Conservation (phyloP, 2,888 invertebrate species). For the Elaeidobius kamerunicus region DNA sequence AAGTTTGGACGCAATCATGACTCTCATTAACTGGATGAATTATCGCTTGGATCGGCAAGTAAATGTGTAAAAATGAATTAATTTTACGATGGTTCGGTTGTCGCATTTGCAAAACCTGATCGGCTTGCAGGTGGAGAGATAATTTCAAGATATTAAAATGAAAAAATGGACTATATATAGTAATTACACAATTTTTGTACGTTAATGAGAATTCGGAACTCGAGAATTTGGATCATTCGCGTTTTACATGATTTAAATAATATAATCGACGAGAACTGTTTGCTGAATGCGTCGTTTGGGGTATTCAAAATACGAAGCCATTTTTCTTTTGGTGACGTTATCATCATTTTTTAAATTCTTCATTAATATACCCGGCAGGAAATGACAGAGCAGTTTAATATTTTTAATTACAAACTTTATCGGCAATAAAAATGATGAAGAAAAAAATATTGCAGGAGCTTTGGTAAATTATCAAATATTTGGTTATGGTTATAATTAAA, state of each 20-base stretch:
- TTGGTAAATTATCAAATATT: too few relatives aligned
- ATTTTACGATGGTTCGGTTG: slow-evolving; percentile 21
- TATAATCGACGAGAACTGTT: background rate
- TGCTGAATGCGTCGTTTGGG: too few relatives aligned
- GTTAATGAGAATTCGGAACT: slow-evolving; percentile 21
- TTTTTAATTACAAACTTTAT: too few relatives aligned
- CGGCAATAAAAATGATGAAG: too few relatives aligned
- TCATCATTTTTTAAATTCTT: too few relatives aligned
- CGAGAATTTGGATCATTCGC: slow-evolving; percentile 12
- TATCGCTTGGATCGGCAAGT: slow-evolving; percentile 19
- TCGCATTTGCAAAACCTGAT: slow-evolving; percentile 26
- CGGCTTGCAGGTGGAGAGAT: slow-evolving; percentile 23
- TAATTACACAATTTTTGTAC: slow-evolving; percentile 25
- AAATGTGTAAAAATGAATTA: slow-evolving; percentile 29
- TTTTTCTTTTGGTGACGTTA: too few relatives aligned
- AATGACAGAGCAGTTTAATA: too few relatives aligned
- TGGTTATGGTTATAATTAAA: too few relatives aligned
- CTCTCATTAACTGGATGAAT: slow-evolving; percentile 23
- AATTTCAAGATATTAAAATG: slow-evolving; percentile 22
- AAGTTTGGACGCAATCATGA: background rate
- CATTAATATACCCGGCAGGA: too few relatives aligned
- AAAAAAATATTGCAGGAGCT: too few relatives aligned
- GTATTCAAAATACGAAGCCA: too few relatives aligned
- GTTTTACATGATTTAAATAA: slow-evolving; percentile 1
- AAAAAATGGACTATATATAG: slow-evolving; percentile 20